phyloP scores from a whole-genome alignment of 2,888 invertebrate genomes.

The Ditula angustiorana region DNA sequence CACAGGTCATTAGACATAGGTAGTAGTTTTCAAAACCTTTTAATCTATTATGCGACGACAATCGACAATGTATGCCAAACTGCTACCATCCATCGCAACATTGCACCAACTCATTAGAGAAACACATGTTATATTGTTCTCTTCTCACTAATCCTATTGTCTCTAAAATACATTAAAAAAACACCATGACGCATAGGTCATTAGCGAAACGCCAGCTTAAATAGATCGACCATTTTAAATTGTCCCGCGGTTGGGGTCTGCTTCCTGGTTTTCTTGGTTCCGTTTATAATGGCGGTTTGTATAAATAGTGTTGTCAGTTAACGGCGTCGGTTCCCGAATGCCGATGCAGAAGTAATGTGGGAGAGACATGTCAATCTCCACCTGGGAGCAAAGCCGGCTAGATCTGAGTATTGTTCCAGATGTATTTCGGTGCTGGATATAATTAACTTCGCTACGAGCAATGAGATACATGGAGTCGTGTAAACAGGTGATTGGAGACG shows the following conservation, averaged over 20 bases:
- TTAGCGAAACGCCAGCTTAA: slow-evolving; percentile 38
- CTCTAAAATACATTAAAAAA: slow-evolving; percentile 34
- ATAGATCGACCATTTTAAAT: slow-evolving; percentile 30
- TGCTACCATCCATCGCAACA: background rate
- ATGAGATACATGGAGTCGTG: slow-evolving; percentile 15
- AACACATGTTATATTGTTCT: slow-evolving; percentile 19
- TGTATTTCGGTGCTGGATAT: slow-evolving; percentile 32
- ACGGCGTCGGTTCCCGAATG: slow-evolving; percentile 37
- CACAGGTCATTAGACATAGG: no score
- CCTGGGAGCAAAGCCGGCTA: slow-evolving; percentile 33
- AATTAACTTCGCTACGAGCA: slow-evolving; percentile 19
- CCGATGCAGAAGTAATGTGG: slow-evolving; percentile 40
- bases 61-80: background rate
- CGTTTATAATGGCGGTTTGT: slow-evolving; percentile 20
- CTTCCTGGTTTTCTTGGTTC: slow-evolving; percentile 15
- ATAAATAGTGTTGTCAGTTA: slow-evolving; percentile 40
- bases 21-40: background rate
- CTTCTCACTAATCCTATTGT: slow-evolving; percentile 32
- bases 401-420: slow-evolving; percentile 35
- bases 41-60: background rate
- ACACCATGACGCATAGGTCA: slow-evolving; percentile 37
- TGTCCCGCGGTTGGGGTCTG: background rate
- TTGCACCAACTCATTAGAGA: slow-evolving; percentile 20
- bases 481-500: background rate
- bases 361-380: slow-evolving; percentile 36